phyloP scores from a whole-genome alignment of 2,797 vertebrate species.

The Poeciliopsis paucimaculata region DNA sequence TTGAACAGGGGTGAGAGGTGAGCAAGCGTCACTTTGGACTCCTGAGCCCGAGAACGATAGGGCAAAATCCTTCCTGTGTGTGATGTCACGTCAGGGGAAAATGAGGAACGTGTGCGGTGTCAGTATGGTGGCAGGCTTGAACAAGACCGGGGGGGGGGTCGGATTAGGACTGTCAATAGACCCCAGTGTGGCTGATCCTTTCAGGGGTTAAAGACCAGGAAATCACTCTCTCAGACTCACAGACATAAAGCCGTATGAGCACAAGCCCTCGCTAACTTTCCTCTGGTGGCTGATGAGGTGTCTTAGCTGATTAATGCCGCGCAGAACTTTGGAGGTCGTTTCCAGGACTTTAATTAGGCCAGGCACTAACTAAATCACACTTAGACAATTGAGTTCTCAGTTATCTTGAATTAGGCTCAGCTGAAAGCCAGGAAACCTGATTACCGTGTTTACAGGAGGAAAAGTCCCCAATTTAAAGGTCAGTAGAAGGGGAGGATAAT shows the following conservation, averaged over 20 bases:
- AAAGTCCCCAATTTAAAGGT: slow-evolving; percentile 62
- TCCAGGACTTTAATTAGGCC: slow-evolving; percentile 76
- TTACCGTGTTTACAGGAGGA: slow-evolving; percentile 68
- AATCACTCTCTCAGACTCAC: slow-evolving; percentile 54
- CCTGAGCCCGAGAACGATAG: slow-evolving; percentile 12
- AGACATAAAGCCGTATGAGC: slow-evolving; percentile 46
- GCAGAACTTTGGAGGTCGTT: slow-evolving; percentile 73
- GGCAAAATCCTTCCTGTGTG: slow-evolving; percentile 55
- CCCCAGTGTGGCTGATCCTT: slow-evolving; percentile 75
- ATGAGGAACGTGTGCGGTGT: slow-evolving; percentile 60
- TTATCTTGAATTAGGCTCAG: slow-evolving; percentile 68
- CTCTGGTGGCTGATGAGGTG: slow-evolving; percentile 71
- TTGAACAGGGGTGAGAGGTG: slow-evolving; percentile 44
- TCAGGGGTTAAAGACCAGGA: slow-evolving; percentile 74
- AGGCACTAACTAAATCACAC: slow-evolving; percentile 75
- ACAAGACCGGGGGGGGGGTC: slow-evolving; percentile 65
- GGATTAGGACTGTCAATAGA: slow-evolving; percentile 76
- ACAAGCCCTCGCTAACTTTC: slow-evolving; percentile 43
- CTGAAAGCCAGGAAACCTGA: slow-evolving; percentile 65
- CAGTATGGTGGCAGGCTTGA: slow-evolving; percentile 55
- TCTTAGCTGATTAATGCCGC: slow-evolving; percentile 72
- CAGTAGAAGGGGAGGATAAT: slow-evolving; percentile 38
- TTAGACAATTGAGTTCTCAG: slow-evolving; percentile 70
- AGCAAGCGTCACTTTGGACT: slow-evolving; percentile 33
- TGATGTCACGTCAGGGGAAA: slow-evolving; percentile 52